phyloP scores from a whole-genome alignment of 2,888 invertebrate species.

The Esperia sulphurella region DNA sequence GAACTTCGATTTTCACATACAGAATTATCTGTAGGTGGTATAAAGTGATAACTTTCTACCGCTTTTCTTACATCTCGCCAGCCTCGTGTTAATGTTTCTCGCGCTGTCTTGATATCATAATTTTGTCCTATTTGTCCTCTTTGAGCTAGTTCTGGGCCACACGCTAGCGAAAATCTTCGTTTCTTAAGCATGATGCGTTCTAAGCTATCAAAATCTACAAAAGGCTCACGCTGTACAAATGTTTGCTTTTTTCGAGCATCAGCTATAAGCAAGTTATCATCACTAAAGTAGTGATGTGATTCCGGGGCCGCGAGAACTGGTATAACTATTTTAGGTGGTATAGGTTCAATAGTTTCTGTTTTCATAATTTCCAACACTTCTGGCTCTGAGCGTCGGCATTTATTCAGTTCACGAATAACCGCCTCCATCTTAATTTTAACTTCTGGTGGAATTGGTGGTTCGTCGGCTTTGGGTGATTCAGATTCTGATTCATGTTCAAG shows the following conservation, averaged over 20 bases:
- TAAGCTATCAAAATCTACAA: slow-evolving; percentile 60
- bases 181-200: slow-evolving; percentile 49
- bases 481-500: slow-evolving; percentile 3
- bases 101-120: slow-evolving; percentile 37
- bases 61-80: slow-evolving; percentile 62
- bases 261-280: slow-evolving; percentile 46
- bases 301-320: slow-evolving; percentile 63
- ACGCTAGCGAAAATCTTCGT: slow-evolving; percentile 62
- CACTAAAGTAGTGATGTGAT: slow-evolving; percentile 56
- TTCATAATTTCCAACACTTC: slow-evolving; percentile 45
- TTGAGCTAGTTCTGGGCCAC: slow-evolving; percentile 64
- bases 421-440: slow-evolving; percentile 81
- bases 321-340: slow-evolving; percentile 65
- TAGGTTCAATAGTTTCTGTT: slow-evolving; percentile 43
- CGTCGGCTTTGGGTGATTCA: slow-evolving; percentile 31
- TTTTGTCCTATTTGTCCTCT: slow-evolving; percentile 37
- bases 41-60: slow-evolving; percentile 30
- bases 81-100: slow-evolving; percentile 55
- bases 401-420: slow-evolving; percentile 77
- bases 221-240: slow-evolving; percentile 34
- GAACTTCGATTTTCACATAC: slow-evolving; percentile 53
- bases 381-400: slow-evolving; percentile 59
- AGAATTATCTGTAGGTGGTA: slow-evolving; percentile 38
- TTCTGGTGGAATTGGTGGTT: slow-evolving; percentile 67
- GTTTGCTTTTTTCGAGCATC: slow-evolving; percentile 40